Percentiles rank a stretch among this genome's conserved stretches.
Conservation (phyloP, 2,888 invertebrate species). For the Brenthis ino region DNA sequence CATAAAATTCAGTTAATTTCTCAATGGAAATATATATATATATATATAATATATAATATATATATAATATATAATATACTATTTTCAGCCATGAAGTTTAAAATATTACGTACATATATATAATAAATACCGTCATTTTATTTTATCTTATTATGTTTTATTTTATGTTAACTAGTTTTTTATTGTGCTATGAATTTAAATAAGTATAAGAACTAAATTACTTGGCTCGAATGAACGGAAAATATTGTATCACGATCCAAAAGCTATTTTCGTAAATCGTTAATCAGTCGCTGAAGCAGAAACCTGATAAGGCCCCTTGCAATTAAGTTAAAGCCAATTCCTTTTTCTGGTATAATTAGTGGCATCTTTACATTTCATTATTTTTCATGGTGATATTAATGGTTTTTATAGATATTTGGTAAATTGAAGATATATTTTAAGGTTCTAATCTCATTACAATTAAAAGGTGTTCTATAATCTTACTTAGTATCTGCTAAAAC, state of each 20-base stretch:
- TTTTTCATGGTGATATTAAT: not conserved
- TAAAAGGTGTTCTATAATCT: too few species aligned
- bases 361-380: conserved; percentile 15
- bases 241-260: conserved; percentile 47
- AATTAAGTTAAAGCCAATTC: conserved; percentile 78
- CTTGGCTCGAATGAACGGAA: conserved; percentile 9
- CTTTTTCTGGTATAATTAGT: conserved; percentile 46
- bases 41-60: too few species aligned
- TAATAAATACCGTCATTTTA: too few species aligned
- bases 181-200: not conserved
- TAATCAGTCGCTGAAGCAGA: conserved; percentile 72
- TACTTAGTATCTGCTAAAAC: too few species aligned
- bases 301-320: conserved; percentile 77
- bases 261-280: conserved; percentile 74
- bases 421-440: too few species aligned
- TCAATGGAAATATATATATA: too few species aligned
- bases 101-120: too few species aligned
- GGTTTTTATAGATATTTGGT: too few species aligned
- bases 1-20: not conserved
- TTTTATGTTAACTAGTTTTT: not conserved
- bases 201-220: not conserved
- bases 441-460: too few species aligned
- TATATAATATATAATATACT: not conserved
- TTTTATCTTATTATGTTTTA: not conserved
- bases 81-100: not conserved